phyloP scores from a whole-genome alignment of 1,140 invertebrate species.

The Metaphire vulgaris region DNA sequence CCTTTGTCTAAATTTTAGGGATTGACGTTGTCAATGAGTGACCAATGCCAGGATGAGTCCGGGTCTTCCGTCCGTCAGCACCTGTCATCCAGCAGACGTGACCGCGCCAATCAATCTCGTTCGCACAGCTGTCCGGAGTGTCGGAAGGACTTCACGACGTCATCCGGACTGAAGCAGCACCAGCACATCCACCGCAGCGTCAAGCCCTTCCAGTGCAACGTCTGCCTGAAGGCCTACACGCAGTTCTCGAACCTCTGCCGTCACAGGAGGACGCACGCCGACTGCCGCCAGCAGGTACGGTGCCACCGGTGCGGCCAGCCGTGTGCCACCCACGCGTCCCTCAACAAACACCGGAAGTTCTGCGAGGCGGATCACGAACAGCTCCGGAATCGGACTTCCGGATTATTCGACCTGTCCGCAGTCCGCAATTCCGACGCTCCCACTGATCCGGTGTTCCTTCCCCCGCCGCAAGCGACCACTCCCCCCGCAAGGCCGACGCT shows the following conservation, averaged over 20 bases:
- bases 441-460: background rate
- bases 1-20: background rate
- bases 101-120: constrained; percentile 64
- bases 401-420: too few species aligned
- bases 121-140: constrained; percentile 94
- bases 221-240: constrained; percentile 80
- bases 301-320: constrained; percentile 85
- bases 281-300: constrained; percentile 58
- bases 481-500: background rate
- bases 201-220: constrained; percentile 81
- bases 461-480: background rate
- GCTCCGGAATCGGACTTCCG: too few species aligned
- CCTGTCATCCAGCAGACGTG: too few species aligned
- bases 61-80: too few species aligned
- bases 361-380: constrained; percentile 55
- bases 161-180: constrained; percentile 87
- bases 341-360: constrained; percentile 59
- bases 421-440: too few species aligned
- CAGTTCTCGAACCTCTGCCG: constrained; percentile 99
- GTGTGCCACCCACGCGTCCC: constrained; percentile 75
- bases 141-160: constrained; percentile 95
- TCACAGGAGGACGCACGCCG: constrained; percentile 95
- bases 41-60: too few species aligned
- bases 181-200: constrained; percentile 97
- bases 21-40: too few species aligned